Evolutionary conservation across 2,888 invertebrate genomes (phyloP).

Genomic region (Stenchaetothrips biformis): DNA sequence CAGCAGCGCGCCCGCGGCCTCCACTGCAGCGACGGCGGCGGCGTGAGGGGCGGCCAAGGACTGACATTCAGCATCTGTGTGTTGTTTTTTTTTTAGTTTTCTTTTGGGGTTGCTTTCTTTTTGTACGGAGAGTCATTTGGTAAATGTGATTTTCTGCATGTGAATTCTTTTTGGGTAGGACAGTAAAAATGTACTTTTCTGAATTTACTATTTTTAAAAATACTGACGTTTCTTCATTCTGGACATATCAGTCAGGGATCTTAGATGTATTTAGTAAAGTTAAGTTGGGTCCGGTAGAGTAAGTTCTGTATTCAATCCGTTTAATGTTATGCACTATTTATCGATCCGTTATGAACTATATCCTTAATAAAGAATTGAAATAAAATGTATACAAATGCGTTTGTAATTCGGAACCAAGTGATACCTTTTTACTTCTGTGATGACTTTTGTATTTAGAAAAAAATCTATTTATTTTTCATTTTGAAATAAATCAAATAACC

Average conservation of each 20-base stretch:
- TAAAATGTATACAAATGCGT: conserved; percentile 15
- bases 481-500: conserved; percentile 14
- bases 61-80: no score
- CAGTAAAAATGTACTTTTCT: no score
- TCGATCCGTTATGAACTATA: background rate
- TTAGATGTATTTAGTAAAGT: no score
- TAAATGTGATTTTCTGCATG: no score
- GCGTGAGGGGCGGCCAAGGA: background rate
- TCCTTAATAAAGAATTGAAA: conserved; percentile 8
- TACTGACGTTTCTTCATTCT: no score
- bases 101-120: no score
- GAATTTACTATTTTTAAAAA: no score
- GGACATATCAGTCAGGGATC: no score
- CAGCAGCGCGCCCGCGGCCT: background rate
- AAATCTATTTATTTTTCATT: conserved; percentile 17
- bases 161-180: no score
- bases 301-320: background rate
- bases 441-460: conserved; percentile 13
- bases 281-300: no score
- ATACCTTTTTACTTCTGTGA: conserved; percentile 24
- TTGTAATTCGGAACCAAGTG: conserved; percentile 11
- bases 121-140: no score
- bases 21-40: background rate
- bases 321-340: background rate
- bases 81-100: no score